These are phyloP conservation scores for Eunapius fragilis DNA, from an alignment of 37 sponge, comb jelly and placozoan genomes.

Conservation along the genomic window DNA sequence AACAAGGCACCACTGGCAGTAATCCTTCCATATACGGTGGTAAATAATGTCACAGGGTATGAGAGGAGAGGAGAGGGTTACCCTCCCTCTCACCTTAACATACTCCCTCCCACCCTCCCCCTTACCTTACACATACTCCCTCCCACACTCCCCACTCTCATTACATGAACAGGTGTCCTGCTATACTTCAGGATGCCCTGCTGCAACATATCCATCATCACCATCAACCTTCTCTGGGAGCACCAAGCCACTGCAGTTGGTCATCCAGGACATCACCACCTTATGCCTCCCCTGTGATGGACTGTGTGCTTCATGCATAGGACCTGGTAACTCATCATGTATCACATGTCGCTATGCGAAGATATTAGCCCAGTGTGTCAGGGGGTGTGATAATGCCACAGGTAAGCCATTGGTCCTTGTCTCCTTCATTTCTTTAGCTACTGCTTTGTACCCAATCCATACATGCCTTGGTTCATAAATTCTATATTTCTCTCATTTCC, in stretches of 20 bases:
- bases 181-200: neutral
- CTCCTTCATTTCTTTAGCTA: no score
- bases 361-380: constrained; percentile 3
- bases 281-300: constrained; percentile 43
- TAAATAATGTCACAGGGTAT: no score
- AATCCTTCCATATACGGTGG: no score
- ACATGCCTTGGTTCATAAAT: no score
- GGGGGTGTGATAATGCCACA: neutral
- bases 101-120: no score
- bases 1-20: no score
- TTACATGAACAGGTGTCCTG: constrained; percentile 29
- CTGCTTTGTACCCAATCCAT: no score
- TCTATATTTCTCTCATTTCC: neutral
- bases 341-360: neutral
- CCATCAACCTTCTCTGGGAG: neutral
- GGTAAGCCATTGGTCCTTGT: neutral
- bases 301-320: constrained; percentile 31
- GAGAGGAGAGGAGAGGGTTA: no score
- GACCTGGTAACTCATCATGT: neutral
- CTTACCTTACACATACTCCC: neutral
- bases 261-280: constrained; percentile 10
- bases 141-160: no score
- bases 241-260: neutral
- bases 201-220: constrained; percentile 16
- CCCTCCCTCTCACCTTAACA: no score